These are phyloP conservation scores for Ophion costatus DNA, from an alignment of 2,888 invertebrate genomes.

Conservation along the genomic window DNA sequence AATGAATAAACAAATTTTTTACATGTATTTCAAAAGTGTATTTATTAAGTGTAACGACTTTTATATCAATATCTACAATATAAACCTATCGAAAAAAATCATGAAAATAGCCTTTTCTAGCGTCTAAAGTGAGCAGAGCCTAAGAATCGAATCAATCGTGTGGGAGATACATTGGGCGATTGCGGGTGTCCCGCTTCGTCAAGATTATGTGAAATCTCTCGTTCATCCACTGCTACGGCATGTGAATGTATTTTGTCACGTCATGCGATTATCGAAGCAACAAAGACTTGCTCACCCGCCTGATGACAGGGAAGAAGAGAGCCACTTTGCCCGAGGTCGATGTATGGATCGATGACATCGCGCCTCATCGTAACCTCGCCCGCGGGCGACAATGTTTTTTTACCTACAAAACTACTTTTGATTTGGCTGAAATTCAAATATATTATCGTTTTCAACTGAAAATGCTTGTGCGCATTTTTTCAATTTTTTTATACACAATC, in stretches of 20 bases:
- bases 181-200: not conserved
- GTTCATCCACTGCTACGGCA: not conserved
- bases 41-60: no score
- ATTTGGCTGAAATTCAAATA: no score
- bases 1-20: no score
- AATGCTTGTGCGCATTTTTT: not conserved
- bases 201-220: not conserved
- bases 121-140: no score
- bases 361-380: slow-evolving; percentile 5
- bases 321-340: slow-evolving; percentile 46
- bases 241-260: slow-evolving; percentile 13
- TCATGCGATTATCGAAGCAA: slow-evolving; percentile 4
- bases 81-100: no score
- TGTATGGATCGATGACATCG: slow-evolving; percentile 45
- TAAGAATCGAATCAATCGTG: not conserved
- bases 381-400: slow-evolving; percentile 14
- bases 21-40: no score
- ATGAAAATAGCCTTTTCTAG: no score
- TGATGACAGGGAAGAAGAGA: slow-evolving; percentile 3
- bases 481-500: no score
- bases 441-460: no score
- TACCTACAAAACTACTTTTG: not conserved
- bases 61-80: no score
- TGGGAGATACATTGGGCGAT: not conserved
- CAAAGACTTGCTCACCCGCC: not conserved